Evolutionary conservation across 2,113 vertebrate species (phyloP).

Genomic region (Lipotes vexillifer): DNA sequence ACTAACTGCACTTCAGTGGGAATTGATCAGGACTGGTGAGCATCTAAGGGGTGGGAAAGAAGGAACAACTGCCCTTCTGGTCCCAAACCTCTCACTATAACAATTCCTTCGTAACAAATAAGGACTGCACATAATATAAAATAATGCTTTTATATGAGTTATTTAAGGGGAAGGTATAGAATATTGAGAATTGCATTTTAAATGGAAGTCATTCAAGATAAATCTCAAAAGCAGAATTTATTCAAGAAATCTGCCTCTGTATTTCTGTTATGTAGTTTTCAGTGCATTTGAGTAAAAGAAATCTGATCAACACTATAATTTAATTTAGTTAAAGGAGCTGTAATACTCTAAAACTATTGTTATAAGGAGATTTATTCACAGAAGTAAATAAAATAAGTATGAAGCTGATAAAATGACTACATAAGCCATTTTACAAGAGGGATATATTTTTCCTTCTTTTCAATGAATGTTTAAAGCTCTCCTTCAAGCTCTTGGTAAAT

Average conservation of each 20-base stretch:
- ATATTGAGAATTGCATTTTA: not conserved
- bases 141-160: constrained; percentile 1
- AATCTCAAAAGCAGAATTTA: constrained; percentile 23
- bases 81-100: not conserved
- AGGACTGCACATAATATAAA: not conserved
- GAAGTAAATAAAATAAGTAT: constrained; percentile 75
- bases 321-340: constrained; percentile 27
- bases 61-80: not conserved
- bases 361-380: constrained; percentile 55
- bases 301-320: constrained; percentile 49
- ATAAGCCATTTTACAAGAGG: constrained; percentile 72
- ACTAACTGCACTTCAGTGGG: not conserved
- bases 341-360: constrained; percentile 58
- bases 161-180: not conserved
- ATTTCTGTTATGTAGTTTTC: not conserved
- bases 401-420: constrained; percentile 65
- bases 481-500: constrained; percentile 90
- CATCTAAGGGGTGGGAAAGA: not conserved
- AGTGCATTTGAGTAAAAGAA: constrained; percentile 7
- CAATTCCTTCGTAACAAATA: not conserved
- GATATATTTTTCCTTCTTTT: constrained; percentile 76
- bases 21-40: not conserved
- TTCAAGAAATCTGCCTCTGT: not conserved
- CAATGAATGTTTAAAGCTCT: constrained; percentile 82
- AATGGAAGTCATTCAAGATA: not conserved